Percentiles rank a stretch among this genome's conserved stretches.
Conservation (phyloP, 1,140 invertebrate genomes). For the Chironomus striatipennis region DNA sequence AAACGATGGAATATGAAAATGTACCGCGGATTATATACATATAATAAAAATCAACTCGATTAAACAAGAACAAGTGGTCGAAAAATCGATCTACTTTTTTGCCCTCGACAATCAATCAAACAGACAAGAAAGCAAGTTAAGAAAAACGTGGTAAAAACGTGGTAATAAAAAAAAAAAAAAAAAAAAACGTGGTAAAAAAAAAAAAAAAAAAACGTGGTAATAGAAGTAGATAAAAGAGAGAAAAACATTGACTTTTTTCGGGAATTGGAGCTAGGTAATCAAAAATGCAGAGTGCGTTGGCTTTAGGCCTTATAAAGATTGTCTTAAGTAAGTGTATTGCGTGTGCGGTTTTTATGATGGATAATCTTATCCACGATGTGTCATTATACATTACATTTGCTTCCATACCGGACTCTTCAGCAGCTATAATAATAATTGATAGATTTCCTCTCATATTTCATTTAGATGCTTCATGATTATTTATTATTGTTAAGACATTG, state of each 20-base stretch:
- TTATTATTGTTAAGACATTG: background rate
- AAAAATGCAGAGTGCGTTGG: slow-evolving; percentile 1
- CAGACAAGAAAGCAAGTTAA: too few relatives aligned
- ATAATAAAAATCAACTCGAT: too few relatives aligned
- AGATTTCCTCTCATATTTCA: background rate
- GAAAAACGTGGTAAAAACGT: too few relatives aligned
- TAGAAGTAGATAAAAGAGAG: background rate
- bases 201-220: too few relatives aligned
- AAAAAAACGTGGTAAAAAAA: too few relatives aligned
- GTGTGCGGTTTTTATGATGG: slow-evolving; percentile 11
- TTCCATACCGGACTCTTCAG: background rate
- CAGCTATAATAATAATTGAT: slow-evolving; percentile 4
- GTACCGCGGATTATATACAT: too few relatives aligned
- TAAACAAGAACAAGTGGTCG: too few relatives aligned
- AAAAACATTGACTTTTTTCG: background rate
- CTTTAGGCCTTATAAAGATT: background rate
- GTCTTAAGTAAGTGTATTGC: background rate
- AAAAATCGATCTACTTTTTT: too few relatives aligned
- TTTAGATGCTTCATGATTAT: background rate
- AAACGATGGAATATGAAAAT: too few relatives aligned
- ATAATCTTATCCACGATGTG: background rate
- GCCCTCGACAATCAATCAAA: too few relatives aligned
- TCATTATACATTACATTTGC: slow-evolving; percentile 8
- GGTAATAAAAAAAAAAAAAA: too few relatives aligned
- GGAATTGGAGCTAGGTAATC: background rate